Percentiles rank a stretch among this genome's conserved stretches.
Conservation (phyloP, 2,888 invertebrate species). For the Cenopis cana region DNA sequence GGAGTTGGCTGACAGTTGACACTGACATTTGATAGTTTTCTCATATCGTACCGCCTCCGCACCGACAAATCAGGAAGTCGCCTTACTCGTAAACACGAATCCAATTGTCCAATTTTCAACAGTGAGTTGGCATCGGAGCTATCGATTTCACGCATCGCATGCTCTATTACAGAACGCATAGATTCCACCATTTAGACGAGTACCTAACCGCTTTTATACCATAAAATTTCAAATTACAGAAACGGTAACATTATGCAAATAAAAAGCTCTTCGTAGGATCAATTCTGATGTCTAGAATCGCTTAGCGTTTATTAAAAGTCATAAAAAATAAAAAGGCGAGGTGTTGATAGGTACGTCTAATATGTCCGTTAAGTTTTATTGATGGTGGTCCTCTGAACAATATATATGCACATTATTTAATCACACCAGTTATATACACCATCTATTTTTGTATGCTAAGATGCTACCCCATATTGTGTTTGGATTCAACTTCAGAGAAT, state of each 20-base stretch:
- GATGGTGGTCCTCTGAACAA: constrained; percentile 44
- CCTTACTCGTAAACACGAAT: constrained; percentile 11
- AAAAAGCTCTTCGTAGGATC: constrained; percentile 59
- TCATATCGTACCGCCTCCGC: too few species aligned
- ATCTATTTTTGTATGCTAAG: neutral
- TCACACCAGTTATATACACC: too few species aligned
- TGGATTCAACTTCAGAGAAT: neutral
- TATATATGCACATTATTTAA: constrained; percentile 24
- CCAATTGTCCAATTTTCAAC: constrained; percentile 37
- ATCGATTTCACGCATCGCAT: constrained; percentile 40
- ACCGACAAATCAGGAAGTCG: too few species aligned
- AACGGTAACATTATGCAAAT: constrained; percentile 71
- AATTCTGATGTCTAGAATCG: constrained; percentile 53
- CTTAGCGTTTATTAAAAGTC: constrained; percentile 51
- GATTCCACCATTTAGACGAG: constrained; percentile 36
- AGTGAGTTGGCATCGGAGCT: constrained; percentile 11
- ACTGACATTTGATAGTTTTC: too few species aligned
- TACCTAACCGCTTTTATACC: constrained; percentile 58
- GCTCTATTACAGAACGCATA: constrained; percentile 28
- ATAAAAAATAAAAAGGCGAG: constrained; percentile 53
- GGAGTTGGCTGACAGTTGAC: too few species aligned
- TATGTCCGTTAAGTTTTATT: constrained; percentile 59
- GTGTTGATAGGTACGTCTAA: constrained; percentile 46
- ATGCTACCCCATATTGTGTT: neutral
- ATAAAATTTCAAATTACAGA: constrained; percentile 71